A percentile compares a stretch with the other conserved stretches of the same genome.
Evolutionary conservation across 2,113 vertebrate genomes (phyloP).

Genomic region (Marmota flaviventris): DNA sequence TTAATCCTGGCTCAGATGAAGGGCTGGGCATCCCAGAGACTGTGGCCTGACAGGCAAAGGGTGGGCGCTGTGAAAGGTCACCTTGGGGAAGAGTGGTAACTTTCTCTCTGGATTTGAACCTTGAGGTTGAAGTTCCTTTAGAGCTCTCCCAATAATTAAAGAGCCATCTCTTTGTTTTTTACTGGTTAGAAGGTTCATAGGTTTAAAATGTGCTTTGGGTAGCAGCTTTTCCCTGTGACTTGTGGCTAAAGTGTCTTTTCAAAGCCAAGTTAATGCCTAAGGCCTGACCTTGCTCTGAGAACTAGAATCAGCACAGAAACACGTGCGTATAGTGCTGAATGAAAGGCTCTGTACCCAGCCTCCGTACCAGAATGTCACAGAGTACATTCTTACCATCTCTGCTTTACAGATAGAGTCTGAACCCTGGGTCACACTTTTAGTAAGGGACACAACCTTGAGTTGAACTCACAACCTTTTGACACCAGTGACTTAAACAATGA

Average conservation of each 20-base stretch:
- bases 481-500: not conserved
- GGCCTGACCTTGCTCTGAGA: not conserved
- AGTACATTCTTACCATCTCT: not conserved
- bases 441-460: not conserved
- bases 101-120: not conserved
- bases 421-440: not conserved
- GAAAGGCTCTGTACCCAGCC: not conserved
- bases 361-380: not conserved
- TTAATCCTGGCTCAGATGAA: not conserved
- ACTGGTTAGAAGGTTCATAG: not conserved
- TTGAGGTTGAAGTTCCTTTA: not conserved
- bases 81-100: not conserved
- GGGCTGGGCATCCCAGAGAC: not conserved
- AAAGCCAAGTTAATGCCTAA: not conserved
- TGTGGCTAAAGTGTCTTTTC: not conserved
- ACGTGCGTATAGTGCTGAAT: fast-evolving
- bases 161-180: not conserved
- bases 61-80: not conserved
- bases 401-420: not conserved
- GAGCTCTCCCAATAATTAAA: not conserved
- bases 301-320: not conserved
- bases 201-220: not conserved
- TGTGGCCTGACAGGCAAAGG: not conserved
- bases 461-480: not conserved
- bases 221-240: not conserved